Base-by-base conservation (phyloP, 53 echinoderm and acorn worm genomes). In the Arbacia lixula region DNA sequence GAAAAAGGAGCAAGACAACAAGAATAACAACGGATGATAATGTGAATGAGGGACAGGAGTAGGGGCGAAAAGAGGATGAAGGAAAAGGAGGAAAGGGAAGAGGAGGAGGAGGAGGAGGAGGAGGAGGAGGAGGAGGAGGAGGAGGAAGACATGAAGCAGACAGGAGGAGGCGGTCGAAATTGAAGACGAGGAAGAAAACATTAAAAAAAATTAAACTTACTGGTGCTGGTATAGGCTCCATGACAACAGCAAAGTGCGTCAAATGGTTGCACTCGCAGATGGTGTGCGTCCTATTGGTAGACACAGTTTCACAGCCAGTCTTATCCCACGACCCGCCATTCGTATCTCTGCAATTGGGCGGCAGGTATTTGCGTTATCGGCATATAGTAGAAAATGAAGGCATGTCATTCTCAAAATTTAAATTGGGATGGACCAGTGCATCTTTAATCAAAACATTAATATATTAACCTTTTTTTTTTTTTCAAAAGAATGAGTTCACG, bases 241-340 rank as follows among this genome's bases (percentile, higher is more conserved):
- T 88, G 31, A 98, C 71, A 38, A 98, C 40, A 12, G 94, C 99
- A 84, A 98, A 98, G 42, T 90, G 87, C 3, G 99, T 98, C 5
- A 98, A 84, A 65, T 98, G 99, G 27, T 83, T 83, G 51, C 99
- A 94, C 14, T 83, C 85, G 39, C 99, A 98, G 6, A 39, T 86
- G 1, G 94, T 94, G 36, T 89, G 90, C 1, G 88, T 92, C 27
- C 57, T 39, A 60, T 85, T 91, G 34, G 84, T 84, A 16, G 72
- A 41, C 19, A 39, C 63, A 12, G 79, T 64, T 66, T 91, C 82
- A 60, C 95, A 95, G 10, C 95, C 95, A 17, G 73, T 87, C 38
- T 79, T 87, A 63, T 93, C 93, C 95, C 95, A 95, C 53, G 91
- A 91, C 24, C 95, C 95, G 40, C 89, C 88, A 27, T 55, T 82